Evolutionary conservation across 2,888 invertebrate species (phyloP), one percentile per base, ranked within the genome.

Genomic region (Aphidius colemani): DNA sequence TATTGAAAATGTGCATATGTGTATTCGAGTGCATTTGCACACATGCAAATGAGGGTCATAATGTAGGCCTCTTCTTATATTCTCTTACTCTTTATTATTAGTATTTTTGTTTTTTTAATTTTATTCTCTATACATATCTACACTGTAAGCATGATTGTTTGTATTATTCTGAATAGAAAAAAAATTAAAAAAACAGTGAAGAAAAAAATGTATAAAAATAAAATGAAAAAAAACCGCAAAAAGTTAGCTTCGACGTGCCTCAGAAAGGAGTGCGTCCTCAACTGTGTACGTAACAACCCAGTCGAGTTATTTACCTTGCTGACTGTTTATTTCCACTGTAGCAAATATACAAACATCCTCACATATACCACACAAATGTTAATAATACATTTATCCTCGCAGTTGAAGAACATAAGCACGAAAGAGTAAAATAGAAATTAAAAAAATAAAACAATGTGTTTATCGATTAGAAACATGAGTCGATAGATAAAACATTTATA

Each of bases 31-130:
- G 76, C 70, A 73, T 70, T 61, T 59, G 64, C 69, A 68, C 71
- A 71, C 74, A 74, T 77, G 78, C 74, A 77, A 75, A 76, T 75
- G 71, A 72, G 72, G 64, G 65, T 68, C 69, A 71, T 71, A 74
- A 72, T 71, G 69, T 75, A 74, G 69, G 63, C 70, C 56, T 58
- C 59, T 49, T 56, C 18, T 53, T 53, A 30, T 30, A 5, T 30
- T 30, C 5, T 30, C 5, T 30, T 5, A 30, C 30, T 30, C 5
- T 30, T 30, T 30, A 30, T 30, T 30, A 30, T 30, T 30, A 5
- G 0, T 30, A 18, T 18, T 18, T 18, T 18, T 11, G 7, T 7
- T 10, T 30, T 18, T 18, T 18, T 18, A 0, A 1, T 18, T 18
- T 18, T 18, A 18, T 53, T 60, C 60, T 46, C 30, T 60, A 60